A percentile compares a stretch with the other conserved stretches of the same genome.
phyloP scores from a whole-genome alignment of 2,797 vertebrate species.

The Cetoscarus ocellatus region DNA sequence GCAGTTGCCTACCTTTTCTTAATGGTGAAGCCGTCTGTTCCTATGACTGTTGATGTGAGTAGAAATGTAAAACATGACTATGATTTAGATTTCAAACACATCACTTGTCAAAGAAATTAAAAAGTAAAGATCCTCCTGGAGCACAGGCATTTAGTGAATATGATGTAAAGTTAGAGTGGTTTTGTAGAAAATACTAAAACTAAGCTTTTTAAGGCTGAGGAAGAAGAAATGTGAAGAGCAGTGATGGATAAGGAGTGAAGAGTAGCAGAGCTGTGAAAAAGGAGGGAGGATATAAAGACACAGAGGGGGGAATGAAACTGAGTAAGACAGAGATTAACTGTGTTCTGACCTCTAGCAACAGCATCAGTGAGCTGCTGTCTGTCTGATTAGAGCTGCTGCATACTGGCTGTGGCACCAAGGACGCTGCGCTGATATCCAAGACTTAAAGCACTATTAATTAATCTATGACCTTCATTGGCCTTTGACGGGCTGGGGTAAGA shows the following conservation, averaged over 20 bases:
- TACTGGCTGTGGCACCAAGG: conserved; percentile 38
- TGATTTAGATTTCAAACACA: no score
- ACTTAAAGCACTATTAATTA: conserved; percentile 50
- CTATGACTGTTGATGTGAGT: no score
- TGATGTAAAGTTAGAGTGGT: background rate
- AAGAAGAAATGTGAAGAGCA: background rate
- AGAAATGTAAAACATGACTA: no score
- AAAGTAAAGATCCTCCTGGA: no score
- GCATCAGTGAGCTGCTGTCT: conserved; percentile 49
- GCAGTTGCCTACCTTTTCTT: no score
- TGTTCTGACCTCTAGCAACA: conserved; percentile 55
- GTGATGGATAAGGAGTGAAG: background rate
- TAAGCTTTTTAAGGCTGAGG: background rate
- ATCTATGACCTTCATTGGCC: conserved; percentile 45
- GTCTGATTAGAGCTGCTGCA: conserved; percentile 56
- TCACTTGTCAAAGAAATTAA: no score
- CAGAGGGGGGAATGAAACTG: conserved; percentile 14
- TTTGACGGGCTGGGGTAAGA: conserved; percentile 11
- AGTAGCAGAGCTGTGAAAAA: background rate
- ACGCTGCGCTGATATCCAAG: conserved; percentile 25
- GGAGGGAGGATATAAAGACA: background rate
- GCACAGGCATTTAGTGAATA: background rate
- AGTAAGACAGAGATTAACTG: conserved; percentile 56
- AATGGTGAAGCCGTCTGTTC: no score
- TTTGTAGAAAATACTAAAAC: background rate